phyloP scores from a whole-genome alignment of 2,113 vertebrate genomes.

The Odontesthes bonariensis region DNA sequence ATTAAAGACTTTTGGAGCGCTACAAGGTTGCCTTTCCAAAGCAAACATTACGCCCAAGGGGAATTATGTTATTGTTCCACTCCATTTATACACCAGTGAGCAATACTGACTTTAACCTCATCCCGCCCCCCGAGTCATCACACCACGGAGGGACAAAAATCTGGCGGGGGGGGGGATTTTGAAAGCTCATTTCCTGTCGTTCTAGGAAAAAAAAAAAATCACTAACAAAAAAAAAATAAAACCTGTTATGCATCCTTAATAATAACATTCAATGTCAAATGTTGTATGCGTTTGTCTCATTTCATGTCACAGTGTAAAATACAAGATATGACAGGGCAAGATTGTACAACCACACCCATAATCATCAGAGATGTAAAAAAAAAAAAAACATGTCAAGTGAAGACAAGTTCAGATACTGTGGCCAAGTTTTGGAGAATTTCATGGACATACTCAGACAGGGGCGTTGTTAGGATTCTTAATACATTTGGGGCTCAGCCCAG shows the following conservation, averaged over 20 bases:
- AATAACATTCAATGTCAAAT: neutral
- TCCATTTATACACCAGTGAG: slow-evolving; percentile 77
- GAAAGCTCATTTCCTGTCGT: neutral
- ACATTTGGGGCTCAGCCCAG: too few species aligned
- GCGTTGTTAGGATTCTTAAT: too few species aligned
- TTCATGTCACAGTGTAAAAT: neutral
- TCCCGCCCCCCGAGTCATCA: slow-evolving; percentile 19
- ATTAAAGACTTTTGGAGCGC: slow-evolving; percentile 83
- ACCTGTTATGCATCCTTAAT: neutral
- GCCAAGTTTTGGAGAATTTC: neutral
- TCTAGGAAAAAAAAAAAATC: neutral
- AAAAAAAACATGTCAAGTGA: neutral
- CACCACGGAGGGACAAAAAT: neutral
- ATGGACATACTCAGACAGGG: neutral
- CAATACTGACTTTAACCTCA: slow-evolving; percentile 63
- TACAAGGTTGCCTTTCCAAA: slow-evolving; percentile 83
- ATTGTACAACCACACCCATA: neutral
- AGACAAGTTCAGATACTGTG: neutral
- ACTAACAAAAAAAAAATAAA: neutral
- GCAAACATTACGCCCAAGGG: slow-evolving; percentile 82
- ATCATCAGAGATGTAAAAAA: neutral
- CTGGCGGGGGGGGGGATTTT: neutral
- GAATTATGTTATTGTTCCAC: slow-evolving; percentile 83
- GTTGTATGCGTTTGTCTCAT: neutral
- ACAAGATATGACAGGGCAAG: neutral